Evolutionary conservation across 2,113 vertebrate genomes (phyloP), one percentile per base, ranked within the genome.

Genomic region (Pagrus major): DNA sequence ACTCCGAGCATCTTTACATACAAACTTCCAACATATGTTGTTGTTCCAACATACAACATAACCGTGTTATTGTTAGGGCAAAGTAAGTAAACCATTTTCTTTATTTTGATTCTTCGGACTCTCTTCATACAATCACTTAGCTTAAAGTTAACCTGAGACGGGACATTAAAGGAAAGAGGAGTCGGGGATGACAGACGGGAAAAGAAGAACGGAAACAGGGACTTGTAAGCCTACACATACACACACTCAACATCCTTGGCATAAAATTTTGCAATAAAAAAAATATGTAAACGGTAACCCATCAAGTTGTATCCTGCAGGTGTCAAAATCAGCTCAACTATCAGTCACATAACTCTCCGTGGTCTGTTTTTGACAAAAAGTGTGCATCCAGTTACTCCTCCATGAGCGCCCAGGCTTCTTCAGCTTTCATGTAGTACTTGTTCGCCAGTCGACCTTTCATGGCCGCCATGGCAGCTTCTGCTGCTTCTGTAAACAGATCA

Each of bases 401-500:
- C 95, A 99, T 96, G 80, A 96, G 86, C 0, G 96, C 95, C 97
- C 97, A 99, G 55, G 97, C 97, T 77, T 97, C 97, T 78, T 99
- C 98, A 0, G 98, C 98, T 90, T 97, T 98, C 92, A 97, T 91
- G 84, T 99, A 99, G 92, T 98, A 99, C 83, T 96, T 94, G 89
- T 96, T 99, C 51, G 98, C 98, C 77, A 99, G 87, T 14, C 97
- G 94, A 60, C 98, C 98, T 59, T 99, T 99, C 97, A 99, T 97
- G 58, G 97, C 97, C 59, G 95, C 96, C 95, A 95, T 99, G 0
- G 98, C 98, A 1, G 96, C 95, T 78, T 99, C 97, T 0, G 97
- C 98, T 1, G 98, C 98, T 90, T 97, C 96, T 8, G 97, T 99
- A 87, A 97, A 99, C 77, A 99, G 85, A 54, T 99, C 96, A 21